Percentiles rank a stretch among this genome's conserved stretches.
phyloP scores from a whole-genome alignment of 2,888 invertebrate genomes.

The Dicycla oo region DNA sequence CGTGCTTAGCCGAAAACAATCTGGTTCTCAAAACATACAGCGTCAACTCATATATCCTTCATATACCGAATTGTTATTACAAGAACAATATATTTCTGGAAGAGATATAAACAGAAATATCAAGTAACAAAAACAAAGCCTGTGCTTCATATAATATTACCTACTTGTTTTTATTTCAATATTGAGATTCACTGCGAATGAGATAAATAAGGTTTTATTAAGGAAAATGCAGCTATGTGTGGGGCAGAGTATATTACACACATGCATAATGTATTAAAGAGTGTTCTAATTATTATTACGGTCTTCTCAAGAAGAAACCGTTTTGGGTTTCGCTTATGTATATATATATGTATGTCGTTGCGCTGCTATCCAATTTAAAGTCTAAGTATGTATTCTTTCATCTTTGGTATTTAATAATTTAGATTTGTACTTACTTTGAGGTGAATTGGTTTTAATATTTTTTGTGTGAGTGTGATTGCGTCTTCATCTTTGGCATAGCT shows the following conservation, averaged over 20 bases:
- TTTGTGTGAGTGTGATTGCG: not conserved
- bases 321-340: constrained; percentile 17
- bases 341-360: not conserved
- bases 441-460: not conserved
- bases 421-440: not conserved
- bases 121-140: constrained; percentile 34
- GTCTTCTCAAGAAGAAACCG: constrained; percentile 6
- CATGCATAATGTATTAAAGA: constrained; percentile 45
- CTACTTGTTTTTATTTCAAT: constrained; percentile 34
- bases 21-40: not conserved
- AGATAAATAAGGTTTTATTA: constrained; percentile 31
- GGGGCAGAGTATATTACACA: constrained; percentile 7
- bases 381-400: not conserved
- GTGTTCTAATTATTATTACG: constrained; percentile 35
- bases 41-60: not conserved
- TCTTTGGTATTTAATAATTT: not conserved
- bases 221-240: constrained; percentile 45
- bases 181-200: constrained; percentile 20
- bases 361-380: not conserved
- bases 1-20: not conserved
- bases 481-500: too few relatives aligned
- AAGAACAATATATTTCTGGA: not conserved
- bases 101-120: constrained; percentile 30
- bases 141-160: constrained; percentile 33
- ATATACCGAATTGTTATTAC: constrained; percentile 2